Evolutionary conservation across 2,113 vertebrate genomes (phyloP).

Genomic region (Pontoporia blainvillei): DNA sequence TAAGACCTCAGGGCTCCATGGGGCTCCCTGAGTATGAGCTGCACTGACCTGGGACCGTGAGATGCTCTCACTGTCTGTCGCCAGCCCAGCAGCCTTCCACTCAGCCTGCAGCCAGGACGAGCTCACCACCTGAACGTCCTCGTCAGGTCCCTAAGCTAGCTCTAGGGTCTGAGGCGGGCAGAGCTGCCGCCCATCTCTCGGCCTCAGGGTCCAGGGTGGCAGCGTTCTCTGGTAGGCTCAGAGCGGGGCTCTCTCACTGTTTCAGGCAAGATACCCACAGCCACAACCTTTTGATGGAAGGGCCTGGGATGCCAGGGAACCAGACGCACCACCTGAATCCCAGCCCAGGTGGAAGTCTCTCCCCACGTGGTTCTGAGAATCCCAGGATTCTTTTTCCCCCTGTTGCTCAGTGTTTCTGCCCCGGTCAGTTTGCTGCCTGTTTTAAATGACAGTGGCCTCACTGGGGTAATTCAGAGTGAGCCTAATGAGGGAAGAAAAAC

Average conservation of each 20-base stretch:
- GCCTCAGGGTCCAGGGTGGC: background rate
- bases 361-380: background rate
- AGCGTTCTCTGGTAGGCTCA: background rate
- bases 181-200: background rate
- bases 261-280: background rate
- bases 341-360: rapidly evolving
- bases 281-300: background rate
- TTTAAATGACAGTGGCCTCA: background rate
- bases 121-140: background rate
- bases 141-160: background rate
- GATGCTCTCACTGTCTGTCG: background rate
- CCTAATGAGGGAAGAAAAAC: slow-evolving; percentile 10
- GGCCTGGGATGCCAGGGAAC: background rate
- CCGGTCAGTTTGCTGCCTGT: background rate
- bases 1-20: background rate
- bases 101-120: background rate
- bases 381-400: background rate
- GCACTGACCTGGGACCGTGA: background rate
- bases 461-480: background rate
- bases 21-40: background rate
- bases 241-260: background rate
- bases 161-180: background rate
- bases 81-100: background rate
- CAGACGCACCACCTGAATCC: background rate
- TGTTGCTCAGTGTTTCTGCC: background rate